Base-by-base conservation (phyloP, 2,113 vertebrate genomes). In the Toxostoma redivivum region DNA sequence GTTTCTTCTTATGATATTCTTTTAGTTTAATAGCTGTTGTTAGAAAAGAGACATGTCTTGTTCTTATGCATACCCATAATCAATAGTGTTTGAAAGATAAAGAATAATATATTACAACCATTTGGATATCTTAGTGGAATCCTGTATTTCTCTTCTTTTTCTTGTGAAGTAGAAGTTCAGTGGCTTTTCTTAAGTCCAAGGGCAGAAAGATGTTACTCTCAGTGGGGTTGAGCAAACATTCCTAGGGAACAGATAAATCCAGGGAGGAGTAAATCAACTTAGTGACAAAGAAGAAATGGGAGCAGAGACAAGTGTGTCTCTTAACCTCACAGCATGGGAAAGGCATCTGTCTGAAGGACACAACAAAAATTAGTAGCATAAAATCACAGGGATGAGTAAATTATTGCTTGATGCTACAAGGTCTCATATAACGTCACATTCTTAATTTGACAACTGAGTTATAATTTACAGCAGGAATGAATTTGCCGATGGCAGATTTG, bases 381-480 rank as follows among this genome's bases (percentile, higher is more conserved):
- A 31, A 94, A 91, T 82, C 89, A 91, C 21, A 91, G 35, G 25
- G 81, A 94, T 82, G 58, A 58, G 91, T 62, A 95, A 92, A 94
- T 94, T 88, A 96, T 91, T 95, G 92, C 85, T 96, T 83, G 65
- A 76, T 78, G 81, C 85, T 88, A 56, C 88, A 92, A 96, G 85
- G 92, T 95, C 93, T 96, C 88, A 77, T 83, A 80, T 70, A 95
- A 93, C 40, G 5, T 95, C 83, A 94, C 65, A 73, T 69, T 92
- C 85, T 90, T 91, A 95, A 96, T 97, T 95, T 90, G 88, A 95
- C 91, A 92, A 60, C 74, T 81, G 92, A 95, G 79, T 96, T 96
- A 93, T 92, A 97, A 97, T 94, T 97, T 96, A 94, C 72, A 90
- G 60, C 74, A 87, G 69, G 44, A 95, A 85, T 51, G 51, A 85